These are phyloP conservation scores for Sebastolobus altivelis DNA, from an alignment of 2,797 vertebrate genomes.

Conservation along the genomic window DNA sequence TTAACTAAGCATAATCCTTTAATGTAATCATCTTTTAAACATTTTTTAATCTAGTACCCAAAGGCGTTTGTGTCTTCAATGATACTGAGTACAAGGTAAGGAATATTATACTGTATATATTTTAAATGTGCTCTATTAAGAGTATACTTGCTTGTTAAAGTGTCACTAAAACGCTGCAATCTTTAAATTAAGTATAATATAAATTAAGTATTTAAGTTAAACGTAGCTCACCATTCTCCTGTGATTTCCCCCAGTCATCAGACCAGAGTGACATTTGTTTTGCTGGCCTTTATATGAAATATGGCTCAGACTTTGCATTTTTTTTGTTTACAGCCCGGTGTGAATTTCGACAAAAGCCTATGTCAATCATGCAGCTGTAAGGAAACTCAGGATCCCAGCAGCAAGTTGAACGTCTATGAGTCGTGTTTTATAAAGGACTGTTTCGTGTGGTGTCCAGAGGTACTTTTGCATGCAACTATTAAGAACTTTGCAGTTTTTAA, in stretches of 20 bases:
- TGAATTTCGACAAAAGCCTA: conserved; percentile 22
- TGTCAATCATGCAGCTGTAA: conserved; percentile 86
- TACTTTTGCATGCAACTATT: conserved; percentile 33
- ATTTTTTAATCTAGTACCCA: conserved; percentile 68
- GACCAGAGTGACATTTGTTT: not conserved
- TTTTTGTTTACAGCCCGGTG: conserved; percentile 75
- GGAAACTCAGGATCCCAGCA: conserved; percentile 41
- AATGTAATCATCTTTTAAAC: not conserved
- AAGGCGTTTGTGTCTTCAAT: conserved; percentile 83
- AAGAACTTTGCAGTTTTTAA: not conserved
- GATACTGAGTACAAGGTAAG: conserved; percentile 82
- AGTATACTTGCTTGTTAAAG: not conserved
- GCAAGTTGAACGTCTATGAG: conserved; percentile 18
- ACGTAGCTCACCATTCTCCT: not conserved
- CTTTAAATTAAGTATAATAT: not conserved
- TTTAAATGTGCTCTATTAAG: not conserved
- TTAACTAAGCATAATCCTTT: conserved; percentile 1
- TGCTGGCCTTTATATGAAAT: not conserved
- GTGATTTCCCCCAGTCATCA: not conserved
- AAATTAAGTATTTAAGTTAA: not conserved
- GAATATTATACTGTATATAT: not conserved
- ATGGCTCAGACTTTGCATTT: conserved; percentile 20
- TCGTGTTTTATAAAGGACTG: conserved; percentile 73
- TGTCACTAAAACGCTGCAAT: not conserved
- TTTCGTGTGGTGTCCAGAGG: conserved; percentile 62